Evolutionary conservation across 2,797 vertebrate genomes (phyloP), one percentile per base, ranked within the genome.

Genomic region (Apogon hyalosoma): DNA sequence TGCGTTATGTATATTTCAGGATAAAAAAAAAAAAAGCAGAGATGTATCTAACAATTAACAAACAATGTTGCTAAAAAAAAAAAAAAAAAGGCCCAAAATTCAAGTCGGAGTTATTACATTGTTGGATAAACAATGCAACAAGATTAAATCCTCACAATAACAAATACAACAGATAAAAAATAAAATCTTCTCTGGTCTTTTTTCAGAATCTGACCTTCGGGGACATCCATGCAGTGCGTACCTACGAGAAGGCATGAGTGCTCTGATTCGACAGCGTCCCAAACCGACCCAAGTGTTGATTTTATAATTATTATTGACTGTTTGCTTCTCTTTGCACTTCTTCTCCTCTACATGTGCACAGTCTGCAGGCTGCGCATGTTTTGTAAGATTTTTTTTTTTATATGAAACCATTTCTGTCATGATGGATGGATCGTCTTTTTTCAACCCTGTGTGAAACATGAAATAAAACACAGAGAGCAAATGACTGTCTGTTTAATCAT

Each of bases 181-280:
- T 21, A 28, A 28, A 28, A 28, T 28, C 6, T 28, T 28, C 6
- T 28, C 6, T 28, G 4, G 4, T 28, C 6, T 28, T 28, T 28
- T 28, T 6, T 28, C 94, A 99, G 97, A 97, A 95, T 79, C 87
- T 97, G 67, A 95, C 93, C 52, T 96, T 95, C 82, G 95, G 94
- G 56, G 96, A 97, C 33, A 74, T 96, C 82, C 93, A 95, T 60
- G 93, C 97, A 18, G 94, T 97, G 77, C 96, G 96, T n/a, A 95
- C 93, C 75, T 98, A 97, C 52, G 96, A 97, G 90, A 98, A 97
- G 87, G 96, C 95, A 3, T 98, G 94, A 92, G 73, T 15, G 54
- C 72, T 67, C 43, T 28, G n/a, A 48, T 28, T 42, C 16, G 52
- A 63, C 54, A 46, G 50, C 82, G 9, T 64, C 73, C 47, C 63